phyloP scores from a whole-genome alignment of 2,888 invertebrate genomes.

The Limnephilus auricula region DNA sequence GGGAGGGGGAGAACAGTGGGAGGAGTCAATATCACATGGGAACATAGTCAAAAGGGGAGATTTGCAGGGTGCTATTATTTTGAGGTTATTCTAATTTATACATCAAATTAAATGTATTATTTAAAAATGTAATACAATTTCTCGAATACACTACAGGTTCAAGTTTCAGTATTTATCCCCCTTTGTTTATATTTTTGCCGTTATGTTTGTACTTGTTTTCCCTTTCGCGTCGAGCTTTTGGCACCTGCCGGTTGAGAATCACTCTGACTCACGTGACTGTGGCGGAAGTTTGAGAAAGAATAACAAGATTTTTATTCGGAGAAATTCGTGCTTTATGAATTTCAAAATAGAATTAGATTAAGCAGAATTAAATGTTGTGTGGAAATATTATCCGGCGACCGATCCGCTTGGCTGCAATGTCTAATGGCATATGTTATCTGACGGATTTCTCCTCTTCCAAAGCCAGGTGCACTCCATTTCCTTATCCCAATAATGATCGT shows the following conservation, averaged over 20 bases:
- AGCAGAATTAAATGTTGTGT: conserved; percentile 65
- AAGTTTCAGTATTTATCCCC: not conserved
- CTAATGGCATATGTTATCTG: conserved; percentile 60
- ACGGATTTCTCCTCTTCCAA: conserved; percentile 3
- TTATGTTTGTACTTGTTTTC: not conserved
- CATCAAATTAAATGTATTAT: not conserved
- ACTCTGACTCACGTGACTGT: conserved; percentile 12
- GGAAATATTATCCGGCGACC: conserved; percentile 59
- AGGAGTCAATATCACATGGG: no score
- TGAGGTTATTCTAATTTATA: not conserved
- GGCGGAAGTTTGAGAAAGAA: conserved; percentile 37
- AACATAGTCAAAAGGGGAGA: no score
- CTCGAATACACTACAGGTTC: not conserved
- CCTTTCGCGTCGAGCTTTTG: not conserved
- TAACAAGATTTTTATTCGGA: conserved; percentile 49
- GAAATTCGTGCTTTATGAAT: conserved; percentile 52
- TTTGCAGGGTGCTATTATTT: no score
- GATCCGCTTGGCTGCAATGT: conserved; percentile 55
- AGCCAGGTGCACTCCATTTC: conserved; percentile 46
- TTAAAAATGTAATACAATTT: not conserved
- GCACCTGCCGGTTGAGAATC: conserved; percentile 10
- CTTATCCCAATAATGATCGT: conserved; percentile 11
- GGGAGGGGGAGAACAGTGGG: no score
- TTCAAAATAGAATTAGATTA: conserved; percentile 64
- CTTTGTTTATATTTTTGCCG: not conserved